Base-by-base conservation (phyloP, 2,888 invertebrate genomes). In the Amphimallon solstitiale region DNA sequence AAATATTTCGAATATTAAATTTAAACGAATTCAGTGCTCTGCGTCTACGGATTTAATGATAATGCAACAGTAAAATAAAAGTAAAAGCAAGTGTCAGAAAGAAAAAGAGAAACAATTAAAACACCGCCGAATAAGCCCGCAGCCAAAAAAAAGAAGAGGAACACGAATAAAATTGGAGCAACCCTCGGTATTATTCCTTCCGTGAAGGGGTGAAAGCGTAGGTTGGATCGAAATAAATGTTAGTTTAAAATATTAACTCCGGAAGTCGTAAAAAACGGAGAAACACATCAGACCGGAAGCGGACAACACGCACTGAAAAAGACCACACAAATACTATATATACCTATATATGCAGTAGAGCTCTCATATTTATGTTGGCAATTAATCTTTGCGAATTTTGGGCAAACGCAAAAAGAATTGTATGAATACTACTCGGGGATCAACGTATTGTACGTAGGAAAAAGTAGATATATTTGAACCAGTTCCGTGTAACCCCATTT, bases 201-300 rank as follows among this genome's bases (percentile, higher is more conserved):
- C 29, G 23, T 29, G 12, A 2, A n/a, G 48, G 29, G 29, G 12
- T 14, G n/a, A 48, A 9, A 29, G 29, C 29, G 29, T 29, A 9
- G 29, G 48, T 23, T 7, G 54, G 19, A 15, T 23, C 40, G n/a
- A 38, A 21, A 59, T 59, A 59, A 59, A 59, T 59, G 56, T 59
- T 59, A 59, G 43, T 59, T 59, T 59, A 59, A 59, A 59, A 59
- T 59, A 59, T 59, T 59, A 59, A 59, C 56, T 43, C 29, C 56
- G 56, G 43, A 43, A 40, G 43, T 21, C 21, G 40, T 59, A 40
- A 29, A 43, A 43, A 59, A 59, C 40, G 40, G 56, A 14, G 23
- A 40, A 59, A 40, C 23, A 59, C 40, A 38, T 59, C 56, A 17
- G 21, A 23, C 37, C 56, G 40, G 48, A 48, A 48, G 14, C 48